Base-by-base conservation (phyloP, 2,797 vertebrate genomes). In the Psittacula derbiana region DNA sequence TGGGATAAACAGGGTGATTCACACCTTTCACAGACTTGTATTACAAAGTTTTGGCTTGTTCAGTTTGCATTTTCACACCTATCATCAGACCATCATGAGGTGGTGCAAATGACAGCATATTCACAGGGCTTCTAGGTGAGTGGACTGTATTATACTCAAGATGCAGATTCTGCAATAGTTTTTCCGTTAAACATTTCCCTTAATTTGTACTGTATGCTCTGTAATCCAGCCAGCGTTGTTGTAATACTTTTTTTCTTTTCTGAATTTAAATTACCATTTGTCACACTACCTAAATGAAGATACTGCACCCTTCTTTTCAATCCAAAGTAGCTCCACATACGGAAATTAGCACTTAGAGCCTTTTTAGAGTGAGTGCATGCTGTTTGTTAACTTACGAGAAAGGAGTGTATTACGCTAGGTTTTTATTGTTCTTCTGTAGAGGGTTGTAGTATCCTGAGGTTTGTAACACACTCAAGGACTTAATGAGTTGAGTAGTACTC, bases 41-140 rank as follows among this genome's bases (percentile, higher is more conserved):
- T 47, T 11, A 13, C 8, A 12, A 79, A 64, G 33, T 15, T 23
- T 30, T 50, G 11, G 25, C 40, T 83, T 69, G 30, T 49, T 81
- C 46, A 49, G 23, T 27, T 82, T 16, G 24, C n/a, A 30, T 61
- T 86, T 75, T 75, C 53, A 47, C 47, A 5, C 5, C 21, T 65
- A 19, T 25, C 21, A 31, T 40, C 36, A 58, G 20, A 50, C 8
- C 28, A 20, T 53, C 25, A 47, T 4, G 44, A 91, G 24, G 36
- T 30, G 61, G 60, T 41, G 6, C 38, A 78, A 73, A 58, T 30
- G 28, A 74, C n/a, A 83, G 27, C 8, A 15, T 28, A 28, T 19
- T 44, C 0, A 0, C 14, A 49, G 36, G 30, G 47, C 7, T 12
- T 19, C 5, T 23, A 23, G 10, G 8, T 0, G 0, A 84, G 11